These are phyloP conservation scores for Drosophila suboccidentalis DNA, from an alignment of 2,888 invertebrate species.

Conservation along the genomic window DNA sequence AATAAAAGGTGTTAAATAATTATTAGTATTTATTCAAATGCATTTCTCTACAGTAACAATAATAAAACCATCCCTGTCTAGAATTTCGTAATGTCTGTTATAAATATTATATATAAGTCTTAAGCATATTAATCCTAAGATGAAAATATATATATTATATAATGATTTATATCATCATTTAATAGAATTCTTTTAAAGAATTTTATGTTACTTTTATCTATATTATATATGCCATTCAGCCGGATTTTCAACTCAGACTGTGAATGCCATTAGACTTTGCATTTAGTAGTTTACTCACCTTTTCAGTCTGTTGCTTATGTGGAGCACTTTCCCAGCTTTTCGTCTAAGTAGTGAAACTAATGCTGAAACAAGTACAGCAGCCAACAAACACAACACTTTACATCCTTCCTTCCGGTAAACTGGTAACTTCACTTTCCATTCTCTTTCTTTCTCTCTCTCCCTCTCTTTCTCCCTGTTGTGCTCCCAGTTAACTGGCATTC, in stretches of 20 bases:
- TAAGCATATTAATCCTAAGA: too few species aligned
- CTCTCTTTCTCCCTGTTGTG: not conserved
- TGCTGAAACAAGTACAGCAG: slow-evolving; percentile 35
- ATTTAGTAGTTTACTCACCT: slow-evolving; percentile 9
- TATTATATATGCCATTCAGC: not conserved
- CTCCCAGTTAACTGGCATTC: slow-evolving; percentile 20
- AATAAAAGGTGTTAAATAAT: not conserved
- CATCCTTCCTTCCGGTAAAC: slow-evolving; percentile 36
- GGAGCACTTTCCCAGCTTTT: slow-evolving; percentile 28
- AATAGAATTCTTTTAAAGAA: not conserved
- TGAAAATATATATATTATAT: too few species aligned
- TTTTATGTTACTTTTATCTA: not conserved
- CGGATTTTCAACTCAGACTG: not conserved
- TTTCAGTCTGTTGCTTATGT: slow-evolving; percentile 19
- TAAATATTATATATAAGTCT: too few species aligned
- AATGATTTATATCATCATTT: too few species aligned
- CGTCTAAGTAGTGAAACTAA: slow-evolving; percentile 15
- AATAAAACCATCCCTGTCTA: too few species aligned
- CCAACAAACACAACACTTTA: slow-evolving; percentile 24
- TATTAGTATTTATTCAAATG: too few species aligned
- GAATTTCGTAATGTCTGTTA: too few species aligned
- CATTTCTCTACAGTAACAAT: too few species aligned
- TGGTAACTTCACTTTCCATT: not conserved
- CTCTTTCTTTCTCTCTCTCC: too few species aligned
- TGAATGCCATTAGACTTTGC: slow-evolving; percentile 26